These are phyloP conservation scores for Eupithecia insigniata DNA, from an alignment of 2,888 invertebrate species.

Conservation along the genomic window DNA sequence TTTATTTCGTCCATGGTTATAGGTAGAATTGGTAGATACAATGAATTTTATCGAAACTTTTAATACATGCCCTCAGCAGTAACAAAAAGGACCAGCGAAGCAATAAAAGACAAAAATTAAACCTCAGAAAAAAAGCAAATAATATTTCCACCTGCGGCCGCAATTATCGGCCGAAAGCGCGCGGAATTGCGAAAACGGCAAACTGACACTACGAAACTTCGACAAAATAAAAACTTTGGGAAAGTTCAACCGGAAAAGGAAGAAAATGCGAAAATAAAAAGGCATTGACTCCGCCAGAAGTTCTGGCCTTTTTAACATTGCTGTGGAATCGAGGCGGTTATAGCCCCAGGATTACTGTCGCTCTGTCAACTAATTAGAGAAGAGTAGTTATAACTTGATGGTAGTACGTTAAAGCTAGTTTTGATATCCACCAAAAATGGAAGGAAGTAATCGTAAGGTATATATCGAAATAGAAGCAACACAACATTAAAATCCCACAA, in stretches of 20 bases:
- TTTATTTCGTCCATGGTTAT: too few species aligned
- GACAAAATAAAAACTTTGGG: slow-evolving; percentile 79
- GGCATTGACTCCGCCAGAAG: slow-evolving; percentile 81
- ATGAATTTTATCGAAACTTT: not conserved
- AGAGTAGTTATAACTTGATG: not conserved
- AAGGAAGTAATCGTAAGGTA: too few species aligned
- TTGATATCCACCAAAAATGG: too few species aligned
- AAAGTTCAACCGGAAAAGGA: slow-evolving; percentile 81
- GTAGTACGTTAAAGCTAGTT: not conserved
- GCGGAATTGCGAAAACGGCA: slow-evolving; percentile 80
- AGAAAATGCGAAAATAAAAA: slow-evolving; percentile 82
- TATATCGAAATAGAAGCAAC: not conserved
- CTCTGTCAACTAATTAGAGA: slow-evolving; percentile 74
- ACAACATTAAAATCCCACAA: not conserved
- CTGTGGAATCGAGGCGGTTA: slow-evolving; percentile 70
- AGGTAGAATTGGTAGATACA: not conserved
- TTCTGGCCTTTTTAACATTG: slow-evolving; percentile 76
- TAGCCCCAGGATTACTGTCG: slow-evolving; percentile 66
- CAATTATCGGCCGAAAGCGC: slow-evolving; percentile 81
- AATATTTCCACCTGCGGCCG: slow-evolving; percentile 77
- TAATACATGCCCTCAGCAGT: not conserved
- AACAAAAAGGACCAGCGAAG: slow-evolving; percentile 30
- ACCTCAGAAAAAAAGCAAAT: slow-evolving; percentile 55
- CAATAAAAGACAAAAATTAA: slow-evolving; percentile 48
- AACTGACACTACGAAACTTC: slow-evolving; percentile 82